A percentile compares a stretch with the other conserved stretches of the same genome.
phyloP scores from a whole-genome alignment of 2,888 invertebrate genomes.

The Cephus runcator region DNA sequence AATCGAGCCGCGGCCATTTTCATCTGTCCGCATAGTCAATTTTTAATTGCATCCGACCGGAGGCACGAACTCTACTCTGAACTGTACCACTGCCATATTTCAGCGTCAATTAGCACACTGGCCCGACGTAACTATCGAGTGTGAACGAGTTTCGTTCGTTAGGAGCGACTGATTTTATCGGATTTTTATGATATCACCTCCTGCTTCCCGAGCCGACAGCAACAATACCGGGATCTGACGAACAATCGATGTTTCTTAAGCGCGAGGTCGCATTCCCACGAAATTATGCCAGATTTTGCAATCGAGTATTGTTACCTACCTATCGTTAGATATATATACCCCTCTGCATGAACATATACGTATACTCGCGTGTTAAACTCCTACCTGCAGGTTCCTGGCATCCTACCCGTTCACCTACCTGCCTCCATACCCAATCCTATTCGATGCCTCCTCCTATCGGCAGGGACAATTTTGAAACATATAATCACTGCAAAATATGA shows the following conservation, averaged over 20 bases:
- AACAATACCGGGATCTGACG: neutral
- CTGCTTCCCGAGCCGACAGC: neutral
- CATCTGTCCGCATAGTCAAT: too few species aligned
- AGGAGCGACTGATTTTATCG: slow-evolving; percentile 50
- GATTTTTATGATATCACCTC: slow-evolving; percentile 34
- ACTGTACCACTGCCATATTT: slow-evolving; percentile 27
- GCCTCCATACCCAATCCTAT: too few species aligned
- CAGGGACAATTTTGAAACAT: slow-evolving; percentile 47
- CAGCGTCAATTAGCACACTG: slow-evolving; percentile 45
- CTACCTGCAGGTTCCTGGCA: neutral
- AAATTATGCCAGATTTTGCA: slow-evolving; percentile 52
- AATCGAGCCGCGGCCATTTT: too few species aligned
- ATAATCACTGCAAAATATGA: slow-evolving; percentile 43
- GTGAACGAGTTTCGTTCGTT: slow-evolving; percentile 57
- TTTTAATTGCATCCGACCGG: too few species aligned
- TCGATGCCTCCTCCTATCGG: too few species aligned
- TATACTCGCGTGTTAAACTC: neutral
- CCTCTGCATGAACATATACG: neutral
- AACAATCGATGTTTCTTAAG: slow-evolving; percentile 49
- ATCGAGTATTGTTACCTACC: slow-evolving; percentile 37
- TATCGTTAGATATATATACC: too few species aligned
- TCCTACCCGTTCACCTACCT: neutral
- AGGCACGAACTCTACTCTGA: too few species aligned
- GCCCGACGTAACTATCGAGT: slow-evolving; percentile 26
- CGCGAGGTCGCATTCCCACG: slow-evolving; percentile 46